Conservation (phyloP, 30 jellyfish, hydroid and myxozoan species). For the Turritopsis rubra region DNA sequence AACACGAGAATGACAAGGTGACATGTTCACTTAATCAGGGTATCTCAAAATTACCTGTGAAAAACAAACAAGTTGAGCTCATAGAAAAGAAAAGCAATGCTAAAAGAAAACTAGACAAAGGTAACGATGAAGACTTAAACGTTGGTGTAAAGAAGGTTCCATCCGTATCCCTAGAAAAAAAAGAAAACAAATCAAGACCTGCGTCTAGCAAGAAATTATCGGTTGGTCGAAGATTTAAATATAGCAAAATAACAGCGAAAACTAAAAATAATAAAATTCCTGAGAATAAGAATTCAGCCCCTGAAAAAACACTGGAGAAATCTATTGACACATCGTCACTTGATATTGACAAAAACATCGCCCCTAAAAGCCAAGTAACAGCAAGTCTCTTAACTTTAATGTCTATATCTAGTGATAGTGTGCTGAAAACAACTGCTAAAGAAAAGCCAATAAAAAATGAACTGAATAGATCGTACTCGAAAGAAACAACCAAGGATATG, state of each 20-base stretch:
- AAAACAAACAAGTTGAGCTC: not conserved
- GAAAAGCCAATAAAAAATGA: not conserved
- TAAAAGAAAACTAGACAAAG: not conserved
- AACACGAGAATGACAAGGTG: not conserved
- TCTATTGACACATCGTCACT: not conserved
- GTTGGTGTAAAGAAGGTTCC: not conserved
- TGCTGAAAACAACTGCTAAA: not conserved
- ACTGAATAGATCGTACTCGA: not conserved
- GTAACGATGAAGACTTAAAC: not conserved
- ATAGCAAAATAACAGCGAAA: not conserved
- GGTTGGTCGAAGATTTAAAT: slow-evolving; percentile 7
- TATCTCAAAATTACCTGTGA: not conserved
- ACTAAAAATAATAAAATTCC: not conserved
- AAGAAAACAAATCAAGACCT: not conserved
- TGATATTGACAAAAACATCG: not conserved
- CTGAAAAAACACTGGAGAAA: not conserved
- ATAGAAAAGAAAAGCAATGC: not conserved
- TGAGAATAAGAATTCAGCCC: not conserved
- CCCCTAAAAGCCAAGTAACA: not conserved
- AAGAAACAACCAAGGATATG: not conserved
- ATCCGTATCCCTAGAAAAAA: not conserved
- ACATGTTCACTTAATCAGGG: not conserved
- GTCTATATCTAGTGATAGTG: slow-evolving; percentile 5
- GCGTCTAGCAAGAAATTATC: not conserved
- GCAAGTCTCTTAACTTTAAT: not conserved